phyloP scores from a whole-genome alignment of 2,797 vertebrate genomes.

The Distichodus sexfasciatus region DNA sequence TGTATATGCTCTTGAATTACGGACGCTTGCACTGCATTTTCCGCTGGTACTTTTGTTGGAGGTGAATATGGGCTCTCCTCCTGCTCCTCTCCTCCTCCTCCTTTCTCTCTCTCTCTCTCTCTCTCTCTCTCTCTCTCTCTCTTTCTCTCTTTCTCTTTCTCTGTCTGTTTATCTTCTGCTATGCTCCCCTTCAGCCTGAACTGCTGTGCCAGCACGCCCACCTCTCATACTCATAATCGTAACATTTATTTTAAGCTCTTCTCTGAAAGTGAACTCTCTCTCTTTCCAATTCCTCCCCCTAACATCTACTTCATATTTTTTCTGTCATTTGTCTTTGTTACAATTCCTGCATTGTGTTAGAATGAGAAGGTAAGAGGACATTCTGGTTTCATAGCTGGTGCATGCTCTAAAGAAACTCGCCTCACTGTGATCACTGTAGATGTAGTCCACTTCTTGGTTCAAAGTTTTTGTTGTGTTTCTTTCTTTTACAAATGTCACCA shows the following conservation, averaged over 20 bases:
- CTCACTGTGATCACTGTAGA: conserved; percentile 69
- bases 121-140: conserved; percentile 16
- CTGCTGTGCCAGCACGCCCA: conserved; percentile 61
- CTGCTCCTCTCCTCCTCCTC: not conserved
- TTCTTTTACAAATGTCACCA: conserved; percentile 31
- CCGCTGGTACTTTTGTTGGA: conserved; percentile 47
- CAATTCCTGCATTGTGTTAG: conserved; percentile 99
- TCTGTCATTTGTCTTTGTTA: conserved; percentile 95
- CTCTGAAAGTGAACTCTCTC: conserved; percentile 74
- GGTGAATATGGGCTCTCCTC: conserved; percentile 10
- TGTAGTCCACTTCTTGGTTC: conserved; percentile 58
- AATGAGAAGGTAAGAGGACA: conserved; percentile 99
- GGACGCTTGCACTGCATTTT: conserved; percentile 22
- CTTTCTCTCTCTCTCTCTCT: conserved; percentile 53
- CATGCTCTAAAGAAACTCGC: conserved; percentile 82
- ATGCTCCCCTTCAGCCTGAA: conserved; percentile 57
- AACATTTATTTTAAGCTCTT: conserved; percentile 76
- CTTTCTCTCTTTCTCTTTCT: not conserved
- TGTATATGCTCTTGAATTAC: conserved; percentile 7
- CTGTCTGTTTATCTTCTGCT: conserved; percentile 16
- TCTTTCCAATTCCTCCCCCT: conserved; percentile 79
- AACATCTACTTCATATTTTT: conserved; percentile 98
- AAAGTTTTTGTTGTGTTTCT: conserved; percentile 51
- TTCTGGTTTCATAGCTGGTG: conserved; percentile 88
- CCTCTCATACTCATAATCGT: conserved; percentile 72